phyloP scores from a whole-genome alignment of 2,797 vertebrate genomes.

The Okamejei kenojei region DNA sequence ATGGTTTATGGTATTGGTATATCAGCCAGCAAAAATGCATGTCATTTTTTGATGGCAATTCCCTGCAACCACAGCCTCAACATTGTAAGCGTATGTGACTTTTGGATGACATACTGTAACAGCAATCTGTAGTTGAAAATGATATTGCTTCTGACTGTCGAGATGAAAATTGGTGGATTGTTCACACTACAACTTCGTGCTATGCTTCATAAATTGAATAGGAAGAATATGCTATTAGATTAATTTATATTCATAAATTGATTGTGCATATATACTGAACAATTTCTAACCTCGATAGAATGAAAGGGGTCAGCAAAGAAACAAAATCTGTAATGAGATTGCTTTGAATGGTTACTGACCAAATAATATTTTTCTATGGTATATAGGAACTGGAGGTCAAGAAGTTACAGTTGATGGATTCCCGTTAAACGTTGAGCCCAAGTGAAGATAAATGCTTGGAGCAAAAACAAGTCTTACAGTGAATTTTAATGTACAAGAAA shows the following conservation, averaged over 20 bases:
- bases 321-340: not conserved
- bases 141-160: not conserved
- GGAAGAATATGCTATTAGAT: not conserved
- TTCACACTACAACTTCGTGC: not conserved
- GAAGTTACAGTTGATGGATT: not conserved
- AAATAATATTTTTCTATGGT: not conserved
- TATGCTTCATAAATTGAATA: not conserved
- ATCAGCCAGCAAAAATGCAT: not conserved
- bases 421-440: not conserved
- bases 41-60: not conserved
- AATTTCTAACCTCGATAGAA: not conserved
- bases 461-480: not conserved
- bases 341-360: not conserved
- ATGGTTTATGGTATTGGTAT: not conserved
- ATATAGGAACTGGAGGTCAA: too few species aligned
- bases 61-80: not conserved
- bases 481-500: not conserved
- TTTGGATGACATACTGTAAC: not conserved
- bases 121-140: not conserved
- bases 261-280: not conserved
- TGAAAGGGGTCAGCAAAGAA: not conserved
- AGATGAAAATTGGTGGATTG: not conserved
- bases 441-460: not conserved
- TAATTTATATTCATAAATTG: not conserved
- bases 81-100: not conserved